Percentiles rank a stretch among this genome's conserved stretches.
phyloP scores from a whole-genome alignment of 2,888 invertebrate genomes.

The Drepana falcataria region DNA sequence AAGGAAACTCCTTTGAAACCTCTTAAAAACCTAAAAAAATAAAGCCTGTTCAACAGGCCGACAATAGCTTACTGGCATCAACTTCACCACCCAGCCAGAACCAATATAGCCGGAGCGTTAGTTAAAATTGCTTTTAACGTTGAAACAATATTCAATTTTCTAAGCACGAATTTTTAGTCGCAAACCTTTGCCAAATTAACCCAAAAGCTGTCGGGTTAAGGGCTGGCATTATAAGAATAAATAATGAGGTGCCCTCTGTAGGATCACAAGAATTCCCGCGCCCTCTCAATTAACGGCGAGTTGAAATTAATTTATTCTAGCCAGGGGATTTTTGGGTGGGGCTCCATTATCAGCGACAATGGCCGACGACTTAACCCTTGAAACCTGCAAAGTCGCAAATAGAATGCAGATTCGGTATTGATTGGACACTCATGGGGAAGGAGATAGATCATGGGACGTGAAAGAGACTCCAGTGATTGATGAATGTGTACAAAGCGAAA shows the following conservation, averaged over 20 bases:
- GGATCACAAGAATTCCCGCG: conserved; percentile 44
- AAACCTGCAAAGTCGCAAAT: no score
- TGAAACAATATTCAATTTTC: conserved; percentile 28
- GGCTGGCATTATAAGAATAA: conserved; percentile 62
- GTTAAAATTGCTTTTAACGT: not conserved
- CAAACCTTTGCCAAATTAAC: conserved; percentile 57
- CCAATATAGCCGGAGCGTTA: not conserved
- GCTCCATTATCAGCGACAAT: conserved; percentile 13
- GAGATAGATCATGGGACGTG: no score
- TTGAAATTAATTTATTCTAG: conserved; percentile 64
- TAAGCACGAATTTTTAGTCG: conserved; percentile 45
- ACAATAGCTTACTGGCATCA: not conserved
- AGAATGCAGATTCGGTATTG: no score
- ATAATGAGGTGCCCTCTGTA: conserved; percentile 45
- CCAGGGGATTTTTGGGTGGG: conserved; percentile 31
- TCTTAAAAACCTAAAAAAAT: not conserved
- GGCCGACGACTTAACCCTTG: no score
- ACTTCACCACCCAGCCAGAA: not conserved
- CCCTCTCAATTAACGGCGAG: conserved; percentile 59
- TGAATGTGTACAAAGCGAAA: no score
- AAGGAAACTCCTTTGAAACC: no score
- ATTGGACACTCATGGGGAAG: no score
- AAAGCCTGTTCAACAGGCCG: not conserved
- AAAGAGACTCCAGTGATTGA: no score
- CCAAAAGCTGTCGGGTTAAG: conserved; percentile 45